Percentiles rank a stretch among this genome's conserved stretches.
Evolutionary conservation across 2,113 vertebrate genomes (phyloP).

Genomic region (Lethenteron camtschaticum): DNA sequence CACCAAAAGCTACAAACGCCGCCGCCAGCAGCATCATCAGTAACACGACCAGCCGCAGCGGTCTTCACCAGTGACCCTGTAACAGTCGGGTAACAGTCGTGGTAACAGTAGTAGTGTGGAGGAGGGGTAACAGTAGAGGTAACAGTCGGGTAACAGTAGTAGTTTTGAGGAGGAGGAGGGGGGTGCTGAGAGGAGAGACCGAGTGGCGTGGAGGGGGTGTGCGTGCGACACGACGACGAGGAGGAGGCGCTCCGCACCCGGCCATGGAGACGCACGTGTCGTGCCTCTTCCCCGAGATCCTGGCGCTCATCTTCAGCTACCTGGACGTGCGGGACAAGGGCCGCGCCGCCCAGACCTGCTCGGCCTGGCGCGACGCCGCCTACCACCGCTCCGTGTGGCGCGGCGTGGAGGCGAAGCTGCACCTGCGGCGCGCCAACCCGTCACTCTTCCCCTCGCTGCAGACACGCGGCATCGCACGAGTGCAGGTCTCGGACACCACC

Average conservation of each 20-base stretch:
- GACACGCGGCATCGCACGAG: conserved; percentile 71
- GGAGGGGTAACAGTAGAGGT: no score
- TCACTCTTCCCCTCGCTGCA: conserved; percentile 94
- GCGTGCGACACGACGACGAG: no score
- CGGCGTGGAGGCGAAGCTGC: conserved; percentile 89
- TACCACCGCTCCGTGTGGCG: conserved; percentile 97
- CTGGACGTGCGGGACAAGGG: conserved; percentile 96
- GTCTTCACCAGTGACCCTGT: no score
- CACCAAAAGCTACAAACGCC: no score
- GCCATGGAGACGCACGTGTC: conserved; percentile 85
- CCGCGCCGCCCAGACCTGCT: conserved; percentile 78
- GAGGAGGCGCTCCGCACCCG: neutral
- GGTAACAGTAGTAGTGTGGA: no score
- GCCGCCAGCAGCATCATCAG: no score
- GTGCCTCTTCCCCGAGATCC: conserved; percentile 87
- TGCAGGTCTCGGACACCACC: conserved; percentile 24
- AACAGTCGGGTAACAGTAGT: no score
- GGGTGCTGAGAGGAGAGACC: no score
- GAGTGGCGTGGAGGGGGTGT: no score
- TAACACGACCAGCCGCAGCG: no score
- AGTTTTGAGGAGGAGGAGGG: no score
- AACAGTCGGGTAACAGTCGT: no score
- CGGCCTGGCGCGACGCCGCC: conserved; percentile 86
- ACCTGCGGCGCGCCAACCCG: conserved; percentile 86
- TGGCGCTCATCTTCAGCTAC: conserved; percentile 96